Conservation (phyloP, 2,797 vertebrate species). For the Clarias fuscus region DNA sequence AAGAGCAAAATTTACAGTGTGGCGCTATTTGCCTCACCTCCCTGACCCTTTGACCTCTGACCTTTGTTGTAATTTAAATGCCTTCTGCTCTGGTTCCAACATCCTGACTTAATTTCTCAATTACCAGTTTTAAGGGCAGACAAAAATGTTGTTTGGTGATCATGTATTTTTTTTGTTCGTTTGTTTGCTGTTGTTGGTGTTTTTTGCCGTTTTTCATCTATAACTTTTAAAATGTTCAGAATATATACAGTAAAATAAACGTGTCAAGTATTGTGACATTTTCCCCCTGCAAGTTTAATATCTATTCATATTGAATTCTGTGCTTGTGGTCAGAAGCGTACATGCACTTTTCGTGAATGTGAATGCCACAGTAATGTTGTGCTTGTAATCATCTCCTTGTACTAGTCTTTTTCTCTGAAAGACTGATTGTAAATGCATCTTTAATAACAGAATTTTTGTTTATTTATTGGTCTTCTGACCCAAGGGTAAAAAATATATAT, state of each 20-base stretch:
- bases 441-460: too few relatives aligned
- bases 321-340: too few relatives aligned
- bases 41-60: conserved; percentile 27
- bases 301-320: not conserved
- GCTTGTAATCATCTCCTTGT: too few relatives aligned
- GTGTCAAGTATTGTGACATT: not conserved
- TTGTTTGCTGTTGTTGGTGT: too few relatives aligned
- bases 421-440: too few relatives aligned
- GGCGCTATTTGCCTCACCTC: not conserved
- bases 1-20: conserved; percentile 52
- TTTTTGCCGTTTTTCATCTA: not conserved
- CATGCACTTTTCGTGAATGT: too few relatives aligned
- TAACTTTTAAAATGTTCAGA: not conserved
- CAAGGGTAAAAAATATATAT: too few relatives aligned
- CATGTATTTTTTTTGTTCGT: not conserved
- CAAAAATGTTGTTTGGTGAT: not conserved
- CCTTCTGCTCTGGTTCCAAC: conserved; percentile 1
- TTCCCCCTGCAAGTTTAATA: not conserved
- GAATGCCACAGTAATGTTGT: too few relatives aligned
- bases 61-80: conserved; percentile 3
- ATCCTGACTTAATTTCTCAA: not conserved
- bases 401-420: too few relatives aligned
- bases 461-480: too few relatives aligned
- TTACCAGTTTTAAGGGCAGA: not conserved
- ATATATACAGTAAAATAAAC: not conserved